These are phyloP conservation scores for Orestias chungarensis DNA, from an alignment of 2,797 vertebrate genomes.

Conservation along the genomic window DNA sequence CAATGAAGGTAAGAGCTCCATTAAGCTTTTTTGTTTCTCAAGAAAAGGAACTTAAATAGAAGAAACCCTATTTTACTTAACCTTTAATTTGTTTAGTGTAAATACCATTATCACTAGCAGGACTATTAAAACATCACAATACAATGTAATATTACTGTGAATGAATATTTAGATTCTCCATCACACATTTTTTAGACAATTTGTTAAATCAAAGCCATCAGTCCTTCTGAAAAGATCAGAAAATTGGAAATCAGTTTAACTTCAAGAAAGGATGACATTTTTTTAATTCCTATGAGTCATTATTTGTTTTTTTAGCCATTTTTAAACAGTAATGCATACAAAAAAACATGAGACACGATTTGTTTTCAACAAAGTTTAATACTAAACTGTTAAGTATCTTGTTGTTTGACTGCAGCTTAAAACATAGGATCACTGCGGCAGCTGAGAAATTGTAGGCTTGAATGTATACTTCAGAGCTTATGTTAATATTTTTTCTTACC, in stretches of 20 bases:
- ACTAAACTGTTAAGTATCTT: neutral
- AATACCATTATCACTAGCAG: no score
- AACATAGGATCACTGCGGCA: neutral
- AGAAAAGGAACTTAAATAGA: neutral
- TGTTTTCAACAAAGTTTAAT: no score
- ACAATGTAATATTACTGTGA: no score
- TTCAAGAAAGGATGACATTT: no score
- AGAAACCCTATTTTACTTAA: neutral
- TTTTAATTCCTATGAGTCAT: no score
- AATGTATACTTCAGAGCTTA: neutral
- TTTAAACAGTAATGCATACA: no score
- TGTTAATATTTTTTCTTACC: neutral
- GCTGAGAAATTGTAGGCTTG: neutral
- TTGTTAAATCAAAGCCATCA: neutral
- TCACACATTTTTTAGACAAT: neutral
- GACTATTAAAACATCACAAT: neutral
- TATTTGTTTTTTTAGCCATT: no score
- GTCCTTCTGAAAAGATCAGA: no score
- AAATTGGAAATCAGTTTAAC: no score
- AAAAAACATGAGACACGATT: no score
- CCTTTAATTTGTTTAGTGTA: no score
- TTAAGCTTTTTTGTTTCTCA: neutral
- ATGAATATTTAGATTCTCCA: neutral
- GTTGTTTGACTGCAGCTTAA: neutral
- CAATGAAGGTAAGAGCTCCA: slow-evolving; percentile 88